Evolutionary conservation across 2,888 invertebrate genomes (phyloP).

Genomic region (Tetanocera ferruginea): DNA sequence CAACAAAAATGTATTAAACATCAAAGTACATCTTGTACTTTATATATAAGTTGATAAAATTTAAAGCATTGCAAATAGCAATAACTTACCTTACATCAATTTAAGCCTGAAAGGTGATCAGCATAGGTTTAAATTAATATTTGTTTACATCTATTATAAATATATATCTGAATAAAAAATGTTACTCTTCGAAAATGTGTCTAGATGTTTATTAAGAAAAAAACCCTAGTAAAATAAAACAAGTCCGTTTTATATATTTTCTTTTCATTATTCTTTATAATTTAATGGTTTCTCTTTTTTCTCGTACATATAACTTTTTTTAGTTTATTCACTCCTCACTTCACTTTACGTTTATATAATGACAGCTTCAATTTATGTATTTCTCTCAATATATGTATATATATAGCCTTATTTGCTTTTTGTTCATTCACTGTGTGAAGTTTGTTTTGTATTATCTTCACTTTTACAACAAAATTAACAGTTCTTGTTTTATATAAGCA

Average conservation of each 20-base stretch:
- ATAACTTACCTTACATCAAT: too few species aligned
- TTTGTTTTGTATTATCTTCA: neutral
- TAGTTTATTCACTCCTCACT: neutral
- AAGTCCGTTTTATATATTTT: neutral
- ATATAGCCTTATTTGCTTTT: neutral
- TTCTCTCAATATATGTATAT: too few species aligned
- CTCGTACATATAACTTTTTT: neutral
- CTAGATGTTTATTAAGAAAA: neutral
- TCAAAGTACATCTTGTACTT: too few species aligned
- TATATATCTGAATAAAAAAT: neutral
- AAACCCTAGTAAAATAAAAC: neutral
- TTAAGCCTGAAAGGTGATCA: too few species aligned
- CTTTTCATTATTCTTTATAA: conserved; percentile 28
- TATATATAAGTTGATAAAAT: too few species aligned
- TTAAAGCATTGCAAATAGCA: too few species aligned
- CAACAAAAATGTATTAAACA: too few species aligned
- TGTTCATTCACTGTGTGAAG: neutral
- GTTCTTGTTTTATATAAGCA: neutral
- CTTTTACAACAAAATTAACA: neutral
- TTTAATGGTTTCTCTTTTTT: conserved; percentile 23
- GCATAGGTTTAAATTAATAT: too few species aligned
- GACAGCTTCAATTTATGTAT: conserved; percentile 9
- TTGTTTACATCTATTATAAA: too few species aligned
- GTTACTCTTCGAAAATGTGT: neutral
- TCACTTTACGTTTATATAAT: neutral